Conservation (phyloP, 2,797 vertebrate genomes). For the Acipenser ruthenus region DNA sequence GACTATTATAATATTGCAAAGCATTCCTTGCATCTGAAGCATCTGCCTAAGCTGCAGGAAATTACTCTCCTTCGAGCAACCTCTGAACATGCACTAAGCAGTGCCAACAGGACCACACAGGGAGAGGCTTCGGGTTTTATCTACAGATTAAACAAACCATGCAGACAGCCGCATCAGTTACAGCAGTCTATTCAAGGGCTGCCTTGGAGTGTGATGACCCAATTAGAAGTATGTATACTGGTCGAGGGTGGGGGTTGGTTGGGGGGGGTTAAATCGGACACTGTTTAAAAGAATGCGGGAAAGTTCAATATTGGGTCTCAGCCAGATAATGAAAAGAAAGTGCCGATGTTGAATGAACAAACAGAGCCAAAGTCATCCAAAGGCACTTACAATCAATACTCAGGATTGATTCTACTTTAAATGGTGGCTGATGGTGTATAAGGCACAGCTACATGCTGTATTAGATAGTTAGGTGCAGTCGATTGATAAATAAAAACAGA, state of each 20-base stretch:
- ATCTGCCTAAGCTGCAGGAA: constrained; percentile 28
- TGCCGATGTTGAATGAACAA: too few species aligned
- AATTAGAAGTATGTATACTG: constrained; percentile 30
- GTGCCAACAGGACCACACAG: constrained; percentile 40
- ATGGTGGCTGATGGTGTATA: not conserved
- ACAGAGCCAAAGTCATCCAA: constrained; percentile 11
- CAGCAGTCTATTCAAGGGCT: constrained; percentile 32
- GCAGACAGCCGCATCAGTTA: constrained; percentile 46
- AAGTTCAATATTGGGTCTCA: constrained; percentile 1
- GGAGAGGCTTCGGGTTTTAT: constrained; percentile 26
- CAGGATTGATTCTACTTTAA: constrained; percentile 12
- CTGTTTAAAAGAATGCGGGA: constrained; percentile 12
- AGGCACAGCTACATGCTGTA: not conserved
- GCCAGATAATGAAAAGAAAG: not conserved
- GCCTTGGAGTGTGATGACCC: constrained; percentile 26
- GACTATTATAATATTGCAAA: constrained; percentile 15
- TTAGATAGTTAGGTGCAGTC: constrained; percentile 6
- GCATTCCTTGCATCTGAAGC: constrained; percentile 28
- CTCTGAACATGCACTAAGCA: not conserved
- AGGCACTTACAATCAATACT: constrained; percentile 15
- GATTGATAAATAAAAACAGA: constrained; percentile 10
- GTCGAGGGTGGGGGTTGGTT: not conserved
- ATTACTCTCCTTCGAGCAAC: constrained; percentile 27
- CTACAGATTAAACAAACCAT: constrained; percentile 49
- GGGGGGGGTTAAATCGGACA: not conserved